A percentile compares a stretch with the other conserved stretches of the same genome.
These are phyloP conservation scores for Aphodius granarius DNA, from an alignment of 2,888 invertebrate genomes.

Conservation along the genomic window DNA sequence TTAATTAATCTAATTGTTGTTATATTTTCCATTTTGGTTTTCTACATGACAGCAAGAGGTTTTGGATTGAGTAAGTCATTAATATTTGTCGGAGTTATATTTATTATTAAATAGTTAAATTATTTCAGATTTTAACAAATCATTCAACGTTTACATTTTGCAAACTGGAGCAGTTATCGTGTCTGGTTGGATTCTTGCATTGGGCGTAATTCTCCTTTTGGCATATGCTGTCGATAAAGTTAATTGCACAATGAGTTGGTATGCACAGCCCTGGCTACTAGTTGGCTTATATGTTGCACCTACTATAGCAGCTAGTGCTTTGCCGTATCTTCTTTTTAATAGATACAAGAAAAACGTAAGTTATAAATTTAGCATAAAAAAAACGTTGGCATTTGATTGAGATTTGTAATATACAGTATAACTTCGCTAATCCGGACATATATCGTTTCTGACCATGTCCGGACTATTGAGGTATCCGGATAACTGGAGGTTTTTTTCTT, in stretches of 20 bases:
- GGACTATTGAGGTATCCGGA: no score
- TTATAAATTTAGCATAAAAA: no score
- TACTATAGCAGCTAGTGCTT: conserved; percentile 10
- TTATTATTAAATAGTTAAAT: not conserved
- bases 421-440: no score
- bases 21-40: conserved; percentile 33
- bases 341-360: conserved; percentile 17
- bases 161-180: conserved; percentile 23
- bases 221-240: conserved; percentile 47
- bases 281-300: conserved; percentile 38
- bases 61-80: conserved; percentile 35
- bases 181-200: conserved; percentile 40
- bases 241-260: conserved; percentile 44
- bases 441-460: no score
- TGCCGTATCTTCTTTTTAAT: conserved; percentile 19
- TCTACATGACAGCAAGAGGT: conserved; percentile 30
- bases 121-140: conserved; percentile 12
- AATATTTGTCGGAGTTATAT: not conserved
- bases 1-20: conserved; percentile 30
- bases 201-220: conserved; percentile 43
- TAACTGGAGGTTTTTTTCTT: no score
- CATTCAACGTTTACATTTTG: conserved; percentile 10
- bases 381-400: no score
- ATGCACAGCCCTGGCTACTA: conserved; percentile 42
- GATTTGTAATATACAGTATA: no score